phyloP scores from a whole-genome alignment of 2,888 invertebrate species.

The Teleiodes luculella region DNA sequence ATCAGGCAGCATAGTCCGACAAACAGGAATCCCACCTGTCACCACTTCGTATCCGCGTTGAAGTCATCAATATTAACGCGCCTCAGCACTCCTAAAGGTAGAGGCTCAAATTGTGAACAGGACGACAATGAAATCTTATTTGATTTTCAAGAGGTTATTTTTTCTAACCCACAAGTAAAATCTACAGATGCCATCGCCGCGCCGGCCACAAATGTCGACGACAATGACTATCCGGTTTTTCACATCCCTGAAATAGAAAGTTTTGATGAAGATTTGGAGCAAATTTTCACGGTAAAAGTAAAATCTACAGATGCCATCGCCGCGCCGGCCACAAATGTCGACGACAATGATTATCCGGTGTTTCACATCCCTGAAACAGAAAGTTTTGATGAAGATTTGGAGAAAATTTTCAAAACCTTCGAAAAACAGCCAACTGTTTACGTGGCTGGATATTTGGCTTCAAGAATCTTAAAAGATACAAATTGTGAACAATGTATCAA shows the following conservation, averaged over 20 bases:
- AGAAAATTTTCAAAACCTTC: neutral
- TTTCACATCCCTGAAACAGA: no score
- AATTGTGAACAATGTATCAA: neutral
- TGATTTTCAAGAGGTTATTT: constrained; percentile 8
- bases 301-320: no score
- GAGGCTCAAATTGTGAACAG: constrained; percentile 16
- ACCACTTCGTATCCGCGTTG: constrained; percentile 12
- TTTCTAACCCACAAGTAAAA: neutral
- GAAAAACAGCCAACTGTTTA: constrained; percentile 9
- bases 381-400: neutral
- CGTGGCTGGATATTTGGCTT: constrained; percentile 2
- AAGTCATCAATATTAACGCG: constrained; percentile 12
- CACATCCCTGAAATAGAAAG: neutral
- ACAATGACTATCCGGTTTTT: no score
- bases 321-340: neutral
- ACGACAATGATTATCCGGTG: no score
- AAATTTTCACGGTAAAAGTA: neutral
- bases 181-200: neutral
- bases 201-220: no score
- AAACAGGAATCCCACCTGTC: constrained; percentile 18
- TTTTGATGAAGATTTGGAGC: neutral
- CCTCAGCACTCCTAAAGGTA: constrained; percentile 9
- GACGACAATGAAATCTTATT: constrained; percentile 12
- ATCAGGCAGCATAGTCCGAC: constrained; percentile 23
- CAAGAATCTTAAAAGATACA: neutral